Evolutionary conservation across 2,797 vertebrate genomes (phyloP).

Genomic region (Neosilurus hyrtlii): DNA sequence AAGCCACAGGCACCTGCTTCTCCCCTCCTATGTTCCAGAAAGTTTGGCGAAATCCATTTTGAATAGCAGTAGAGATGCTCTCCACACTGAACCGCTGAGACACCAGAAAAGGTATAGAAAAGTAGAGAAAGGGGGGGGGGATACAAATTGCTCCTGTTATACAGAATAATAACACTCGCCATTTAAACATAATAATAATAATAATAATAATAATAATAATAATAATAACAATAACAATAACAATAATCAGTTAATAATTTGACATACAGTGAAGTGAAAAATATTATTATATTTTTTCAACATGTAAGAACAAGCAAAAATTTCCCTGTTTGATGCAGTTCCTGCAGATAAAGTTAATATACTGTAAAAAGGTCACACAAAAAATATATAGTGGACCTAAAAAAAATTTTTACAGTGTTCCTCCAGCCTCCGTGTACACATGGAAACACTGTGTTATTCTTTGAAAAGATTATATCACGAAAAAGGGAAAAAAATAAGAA

Average conservation of each 20-base stretch:
- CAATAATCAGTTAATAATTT: background rate
- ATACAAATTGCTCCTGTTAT: background rate
- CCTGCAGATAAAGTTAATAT: too few relatives aligned
- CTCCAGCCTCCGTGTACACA: too few relatives aligned
- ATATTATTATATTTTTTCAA: too few relatives aligned
- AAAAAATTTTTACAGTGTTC: too few relatives aligned
- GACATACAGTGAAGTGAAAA: background rate
- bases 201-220: too few relatives aligned
- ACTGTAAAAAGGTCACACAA: too few relatives aligned
- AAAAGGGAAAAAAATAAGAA: too few relatives aligned
- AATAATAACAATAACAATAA: background rate
- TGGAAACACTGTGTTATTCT: too few relatives aligned
- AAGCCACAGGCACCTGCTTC: constrained; percentile 84
- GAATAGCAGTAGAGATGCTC: constrained; percentile 95
- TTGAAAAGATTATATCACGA: too few relatives aligned
- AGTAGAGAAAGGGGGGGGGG: background rate
- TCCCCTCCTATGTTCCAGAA: constrained; percentile 90
- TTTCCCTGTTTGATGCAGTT: too few relatives aligned
- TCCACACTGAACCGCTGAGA: constrained; percentile 97
- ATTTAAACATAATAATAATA: background rate
- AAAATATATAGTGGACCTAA: too few relatives aligned
- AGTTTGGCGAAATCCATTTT: constrained; percentile 95
- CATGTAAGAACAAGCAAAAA: too few relatives aligned
- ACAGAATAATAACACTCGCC: constrained; percentile 7
- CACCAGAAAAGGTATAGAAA: constrained; percentile 65